These are phyloP conservation scores for Chesias legatella DNA, from an alignment of 2,888 invertebrate species.

Conservation along the genomic window DNA sequence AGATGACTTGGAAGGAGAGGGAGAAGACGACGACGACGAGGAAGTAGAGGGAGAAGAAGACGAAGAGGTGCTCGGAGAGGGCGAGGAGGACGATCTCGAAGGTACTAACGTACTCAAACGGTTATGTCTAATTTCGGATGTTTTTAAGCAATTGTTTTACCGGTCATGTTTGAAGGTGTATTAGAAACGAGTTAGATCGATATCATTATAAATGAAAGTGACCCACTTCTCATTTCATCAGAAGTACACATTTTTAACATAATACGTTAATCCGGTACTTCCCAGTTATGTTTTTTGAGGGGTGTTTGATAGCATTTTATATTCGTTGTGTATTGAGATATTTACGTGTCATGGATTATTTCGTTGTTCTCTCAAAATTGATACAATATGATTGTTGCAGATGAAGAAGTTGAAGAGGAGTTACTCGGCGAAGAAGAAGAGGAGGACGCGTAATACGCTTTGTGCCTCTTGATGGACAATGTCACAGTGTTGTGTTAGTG, in stretches of 20 bases:
- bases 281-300: too few species aligned
- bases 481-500: constrained; percentile 81
- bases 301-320: too few species aligned
- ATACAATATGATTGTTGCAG: constrained; percentile 56
- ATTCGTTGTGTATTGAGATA: constrained; percentile 2
- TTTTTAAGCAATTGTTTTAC: too few species aligned
- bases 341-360: too few species aligned
- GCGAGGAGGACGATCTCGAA: constrained; percentile 84
- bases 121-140: too few species aligned
- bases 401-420: constrained; percentile 76
- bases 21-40: constrained; percentile 75
- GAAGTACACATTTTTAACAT: too few species aligned
- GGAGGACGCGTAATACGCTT: constrained; percentile 79
- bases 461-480: constrained; percentile 75
- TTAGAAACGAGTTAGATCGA: not conserved
- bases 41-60: constrained; percentile 83
- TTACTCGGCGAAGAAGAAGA: constrained; percentile 75
- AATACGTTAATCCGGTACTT: too few species aligned
- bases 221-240: too few species aligned
- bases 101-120: constrained; percentile 45
- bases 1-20: constrained; percentile 82
- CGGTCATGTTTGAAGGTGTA: not conserved
- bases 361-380: too few species aligned
- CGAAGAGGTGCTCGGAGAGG: constrained; percentile 75
- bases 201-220: not conserved